phyloP scores from a whole-genome alignment of 2,797 vertebrate species.

The Sternotherus odoratus region DNA sequence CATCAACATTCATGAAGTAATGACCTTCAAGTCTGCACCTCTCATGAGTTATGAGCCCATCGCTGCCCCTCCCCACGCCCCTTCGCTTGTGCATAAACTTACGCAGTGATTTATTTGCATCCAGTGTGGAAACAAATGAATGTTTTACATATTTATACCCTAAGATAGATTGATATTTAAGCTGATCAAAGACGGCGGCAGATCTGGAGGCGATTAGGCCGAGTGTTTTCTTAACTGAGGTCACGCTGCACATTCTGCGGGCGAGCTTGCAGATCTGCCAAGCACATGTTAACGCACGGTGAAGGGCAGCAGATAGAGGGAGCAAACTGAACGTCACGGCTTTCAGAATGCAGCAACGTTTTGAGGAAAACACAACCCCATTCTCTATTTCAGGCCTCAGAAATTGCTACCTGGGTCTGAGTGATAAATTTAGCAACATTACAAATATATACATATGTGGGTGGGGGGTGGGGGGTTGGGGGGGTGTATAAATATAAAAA shows the following conservation, averaged over 20 bases:
- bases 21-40: not conserved
- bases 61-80: not conserved
- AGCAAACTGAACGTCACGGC: not conserved
- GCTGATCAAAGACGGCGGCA: conserved; percentile 77
- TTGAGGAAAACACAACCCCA: not conserved
- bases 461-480: no score
- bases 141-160: conserved; percentile 79
- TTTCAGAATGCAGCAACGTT: not conserved
- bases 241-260: conserved; percentile 49
- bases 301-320: not conserved
- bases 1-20: rapidly evolving
- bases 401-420: not conserved
- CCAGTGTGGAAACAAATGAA: conserved; percentile 70
- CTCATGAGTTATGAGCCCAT: not conserved
- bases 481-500: not conserved
- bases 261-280: conserved; percentile 41
- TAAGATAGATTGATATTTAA: conserved; percentile 73
- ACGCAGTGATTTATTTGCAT: conserved; percentile 71
- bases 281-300: conserved; percentile 21
- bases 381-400: not conserved
- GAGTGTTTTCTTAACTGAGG: conserved; percentile 74
- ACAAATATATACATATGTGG: not conserved
- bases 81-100: conserved; percentile 15
- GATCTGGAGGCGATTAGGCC: conserved; percentile 78
- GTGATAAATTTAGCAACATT: not conserved